Percentiles rank a stretch among this genome's conserved stretches.
Evolutionary conservation across 2,797 vertebrate genomes (phyloP).

Genomic region (Rousettus madagascariensis): DNA sequence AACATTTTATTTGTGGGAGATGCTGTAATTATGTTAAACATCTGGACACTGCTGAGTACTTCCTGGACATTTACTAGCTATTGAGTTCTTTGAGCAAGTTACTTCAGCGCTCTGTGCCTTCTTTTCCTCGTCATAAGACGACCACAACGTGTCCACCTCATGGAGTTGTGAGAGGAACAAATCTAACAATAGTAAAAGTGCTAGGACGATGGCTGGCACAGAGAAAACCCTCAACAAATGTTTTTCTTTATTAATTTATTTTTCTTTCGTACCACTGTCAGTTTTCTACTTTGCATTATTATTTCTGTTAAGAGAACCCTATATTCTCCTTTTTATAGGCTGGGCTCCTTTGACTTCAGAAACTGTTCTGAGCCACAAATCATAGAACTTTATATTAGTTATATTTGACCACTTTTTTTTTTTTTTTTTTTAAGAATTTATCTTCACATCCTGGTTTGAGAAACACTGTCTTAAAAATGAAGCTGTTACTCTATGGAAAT

Average conservation of each 20-base stretch:
- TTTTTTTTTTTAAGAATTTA: background rate
- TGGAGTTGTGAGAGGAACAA: background rate
- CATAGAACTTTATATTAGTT: background rate
- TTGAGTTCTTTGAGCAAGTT: background rate
- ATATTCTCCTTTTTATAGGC: background rate
- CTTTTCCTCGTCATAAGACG: background rate
- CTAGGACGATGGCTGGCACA: background rate
- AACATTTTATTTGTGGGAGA: background rate
- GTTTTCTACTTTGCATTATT: background rate
- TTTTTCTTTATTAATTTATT: background rate
- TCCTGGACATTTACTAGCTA: background rate
- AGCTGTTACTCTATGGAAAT: background rate
- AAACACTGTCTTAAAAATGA: background rate
- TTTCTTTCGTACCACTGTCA: background rate
- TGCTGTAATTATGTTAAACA: background rate
- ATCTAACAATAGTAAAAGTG: background rate
- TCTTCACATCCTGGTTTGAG: background rate
- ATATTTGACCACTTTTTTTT: background rate
- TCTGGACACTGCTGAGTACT: background rate
- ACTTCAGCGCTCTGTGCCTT: background rate
- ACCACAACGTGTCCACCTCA: background rate
- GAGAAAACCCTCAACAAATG: background rate
- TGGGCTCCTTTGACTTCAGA: background rate
- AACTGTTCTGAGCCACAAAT: background rate
- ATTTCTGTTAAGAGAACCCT: background rate